These are phyloP conservation scores for Grantiella picta DNA, from an alignment of 2,113 vertebrate genomes.

Conservation along the genomic window DNA sequence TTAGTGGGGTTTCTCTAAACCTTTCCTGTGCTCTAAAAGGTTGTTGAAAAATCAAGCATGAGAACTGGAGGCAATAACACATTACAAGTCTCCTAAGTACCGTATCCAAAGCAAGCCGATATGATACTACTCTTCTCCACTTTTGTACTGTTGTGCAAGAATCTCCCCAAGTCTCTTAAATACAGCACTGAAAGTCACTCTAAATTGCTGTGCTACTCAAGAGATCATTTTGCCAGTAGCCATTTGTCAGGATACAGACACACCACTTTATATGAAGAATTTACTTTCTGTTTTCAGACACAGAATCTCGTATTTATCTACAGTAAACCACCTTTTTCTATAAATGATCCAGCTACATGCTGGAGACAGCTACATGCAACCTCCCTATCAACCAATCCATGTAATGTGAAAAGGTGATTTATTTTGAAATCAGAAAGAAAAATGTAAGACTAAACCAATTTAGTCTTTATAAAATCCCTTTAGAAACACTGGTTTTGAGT, in stretches of 20 bases:
- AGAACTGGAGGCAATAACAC: not conserved
- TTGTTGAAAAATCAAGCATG: not conserved
- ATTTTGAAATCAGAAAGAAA: not conserved
- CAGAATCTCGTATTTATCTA: accelerated
- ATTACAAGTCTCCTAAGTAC: not conserved
- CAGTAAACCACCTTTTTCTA: not conserved
- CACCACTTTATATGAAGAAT: not conserved
- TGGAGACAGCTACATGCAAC: not conserved
- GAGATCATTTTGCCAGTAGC: not conserved
- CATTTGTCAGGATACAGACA: not conserved
- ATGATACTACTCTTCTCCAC: not conserved
- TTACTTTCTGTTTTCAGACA: not conserved
- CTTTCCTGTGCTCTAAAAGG: not conserved
- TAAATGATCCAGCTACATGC: not conserved
- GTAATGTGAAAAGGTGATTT: not conserved
- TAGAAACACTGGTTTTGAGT: not conserved
- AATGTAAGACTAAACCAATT: not conserved
- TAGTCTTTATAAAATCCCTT: not conserved
- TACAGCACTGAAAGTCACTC: not conserved
- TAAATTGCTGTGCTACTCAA: not conserved
- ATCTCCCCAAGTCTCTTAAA: not conserved
- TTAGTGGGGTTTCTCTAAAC: not conserved
- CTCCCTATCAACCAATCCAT: not conserved
- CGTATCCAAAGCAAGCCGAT: not conserved
- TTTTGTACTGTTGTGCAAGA: not conserved